Conservation (phyloP, 1,140 invertebrate genomes). For the Eriocheir sinensis region DNA sequence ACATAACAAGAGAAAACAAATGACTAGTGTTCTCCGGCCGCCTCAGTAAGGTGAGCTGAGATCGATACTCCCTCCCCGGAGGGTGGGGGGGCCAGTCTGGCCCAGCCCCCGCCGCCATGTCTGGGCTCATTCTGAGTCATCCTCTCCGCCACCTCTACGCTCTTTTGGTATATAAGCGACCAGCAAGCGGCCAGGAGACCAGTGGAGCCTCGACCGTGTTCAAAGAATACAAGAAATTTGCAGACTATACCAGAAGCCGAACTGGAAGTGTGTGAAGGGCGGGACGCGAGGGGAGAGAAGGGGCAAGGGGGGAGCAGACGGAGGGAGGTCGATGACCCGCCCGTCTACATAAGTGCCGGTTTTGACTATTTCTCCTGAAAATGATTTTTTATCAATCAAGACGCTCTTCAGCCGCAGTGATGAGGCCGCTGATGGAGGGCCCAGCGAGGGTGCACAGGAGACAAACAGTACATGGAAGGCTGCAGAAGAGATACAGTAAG, state of each 20-base stretch:
- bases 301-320: slow-evolving; percentile 28
- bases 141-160: slow-evolving; percentile 33
- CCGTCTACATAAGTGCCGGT: slow-evolving; percentile 68
- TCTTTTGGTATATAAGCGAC: slow-evolving; percentile 66
- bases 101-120: slow-evolving; percentile 34
- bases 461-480: neutral
- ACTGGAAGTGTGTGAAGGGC: slow-evolving; percentile 56
- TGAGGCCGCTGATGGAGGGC: neutral
- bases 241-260: neutral
- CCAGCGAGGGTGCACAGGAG: neutral
- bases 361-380: slow-evolving; percentile 64
- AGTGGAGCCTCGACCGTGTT: slow-evolving; percentile 43
- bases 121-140: slow-evolving; percentile 62
- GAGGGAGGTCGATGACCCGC: slow-evolving; percentile 72
- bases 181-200: neutral
- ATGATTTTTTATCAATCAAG: neutral
- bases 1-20: slow-evolving; percentile 65
- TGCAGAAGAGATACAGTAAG: slow-evolving; percentile 58
- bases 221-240: slow-evolving; percentile 49
- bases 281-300: slow-evolving; percentile 9
- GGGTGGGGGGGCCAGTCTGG: slow-evolving; percentile 41
- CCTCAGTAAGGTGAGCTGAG: slow-evolving; percentile 68
- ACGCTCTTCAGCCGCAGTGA: neutral
- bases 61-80: slow-evolving; percentile 65
- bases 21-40: slow-evolving; percentile 60